Evolutionary conservation across 2,113 vertebrate species (phyloP).

Genomic region (Elephantulus edwardii): DNA sequence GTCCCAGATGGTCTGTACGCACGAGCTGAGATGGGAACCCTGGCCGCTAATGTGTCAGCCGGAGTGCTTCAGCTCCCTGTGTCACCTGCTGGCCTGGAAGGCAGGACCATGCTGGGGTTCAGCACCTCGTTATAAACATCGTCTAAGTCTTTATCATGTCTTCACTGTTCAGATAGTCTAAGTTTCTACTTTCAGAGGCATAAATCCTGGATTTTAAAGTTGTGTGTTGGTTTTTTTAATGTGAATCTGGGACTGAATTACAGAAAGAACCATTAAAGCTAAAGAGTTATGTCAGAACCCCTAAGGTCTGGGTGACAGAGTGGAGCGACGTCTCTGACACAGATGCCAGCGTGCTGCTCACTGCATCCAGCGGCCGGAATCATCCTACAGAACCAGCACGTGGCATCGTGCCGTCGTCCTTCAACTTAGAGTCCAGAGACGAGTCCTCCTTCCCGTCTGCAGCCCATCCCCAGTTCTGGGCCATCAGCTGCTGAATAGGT

Average conservation of each 20-base stretch:
- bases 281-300: constrained; percentile 74
- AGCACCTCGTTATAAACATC: constrained; percentile 8
- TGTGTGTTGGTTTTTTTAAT: constrained; percentile 50
- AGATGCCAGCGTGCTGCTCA: constrained; percentile 80
- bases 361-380: constrained; percentile 63
- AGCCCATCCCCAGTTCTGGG: constrained; percentile 83
- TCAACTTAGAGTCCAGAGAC: constrained; percentile 81
- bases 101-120: background rate
- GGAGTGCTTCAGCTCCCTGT: too few relatives aligned
- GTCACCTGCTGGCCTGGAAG: too few relatives aligned
- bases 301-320: constrained; percentile 69
- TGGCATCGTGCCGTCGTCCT: constrained; percentile 81
- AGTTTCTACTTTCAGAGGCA: background rate
- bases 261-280: constrained; percentile 62
- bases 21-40: background rate
- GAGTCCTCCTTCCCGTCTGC: constrained; percentile 78
- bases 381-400: constrained; percentile 61
- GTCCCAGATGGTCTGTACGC: background rate
- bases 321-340: constrained; percentile 67
- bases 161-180: too few relatives aligned
- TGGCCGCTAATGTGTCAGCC: background rate
- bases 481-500: constrained; percentile 82
- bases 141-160: background rate
- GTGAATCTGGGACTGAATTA: background rate
- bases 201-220: constrained; percentile 38